Conservation (phyloP, 2,888 invertebrate genomes). For the Zygaena filipendulae region DNA sequence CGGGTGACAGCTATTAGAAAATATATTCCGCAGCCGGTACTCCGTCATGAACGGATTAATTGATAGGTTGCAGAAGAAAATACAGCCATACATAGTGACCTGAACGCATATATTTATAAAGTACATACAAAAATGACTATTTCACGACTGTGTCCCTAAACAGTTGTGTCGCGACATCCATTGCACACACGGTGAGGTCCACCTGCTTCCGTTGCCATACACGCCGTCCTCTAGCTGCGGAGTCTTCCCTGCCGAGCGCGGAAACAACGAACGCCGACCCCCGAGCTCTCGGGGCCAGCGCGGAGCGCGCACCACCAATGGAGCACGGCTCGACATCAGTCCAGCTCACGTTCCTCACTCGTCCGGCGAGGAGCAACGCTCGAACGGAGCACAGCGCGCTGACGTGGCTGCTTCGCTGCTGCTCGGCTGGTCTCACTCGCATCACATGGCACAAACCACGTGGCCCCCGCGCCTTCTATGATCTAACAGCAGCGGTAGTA, state of each 20-base stretch:
- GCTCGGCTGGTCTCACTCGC: conserved; percentile 10
- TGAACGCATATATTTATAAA: conserved; percentile 28
- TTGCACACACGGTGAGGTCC: conserved; percentile 3
- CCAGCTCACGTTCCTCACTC: conserved; percentile 6
- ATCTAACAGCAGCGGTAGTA: conserved; percentile 23
- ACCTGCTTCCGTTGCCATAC: background rate
- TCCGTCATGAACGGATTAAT: conserved; percentile 16
- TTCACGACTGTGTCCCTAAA: conserved; percentile 13
- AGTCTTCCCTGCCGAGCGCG: background rate
- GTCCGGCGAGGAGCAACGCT: conserved; percentile 8
- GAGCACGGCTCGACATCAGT: conserved; percentile 9
- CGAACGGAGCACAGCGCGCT: conserved; percentile 3
- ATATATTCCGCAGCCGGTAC: background rate
- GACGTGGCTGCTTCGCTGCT: conserved; percentile 6
- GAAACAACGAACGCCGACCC: too few relatives aligned
- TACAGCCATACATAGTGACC: conserved; percentile 17
- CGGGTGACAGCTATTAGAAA: too few relatives aligned
- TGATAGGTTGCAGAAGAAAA: conserved; percentile 2
- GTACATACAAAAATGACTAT: conserved; percentile 22
- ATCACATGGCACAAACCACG: conserved; percentile 6
- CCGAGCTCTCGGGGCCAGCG: conserved; percentile 7
- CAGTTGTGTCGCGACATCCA: conserved; percentile 10
- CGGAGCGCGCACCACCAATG: conserved; percentile 6
- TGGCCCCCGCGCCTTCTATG: conserved; percentile 4
- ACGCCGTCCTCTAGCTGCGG: conserved; percentile 2